Evolutionary conservation across 2,113 vertebrate species (phyloP), one percentile per base, ranked within the genome.

Genomic region (Gymnocephalus cernua): DNA sequence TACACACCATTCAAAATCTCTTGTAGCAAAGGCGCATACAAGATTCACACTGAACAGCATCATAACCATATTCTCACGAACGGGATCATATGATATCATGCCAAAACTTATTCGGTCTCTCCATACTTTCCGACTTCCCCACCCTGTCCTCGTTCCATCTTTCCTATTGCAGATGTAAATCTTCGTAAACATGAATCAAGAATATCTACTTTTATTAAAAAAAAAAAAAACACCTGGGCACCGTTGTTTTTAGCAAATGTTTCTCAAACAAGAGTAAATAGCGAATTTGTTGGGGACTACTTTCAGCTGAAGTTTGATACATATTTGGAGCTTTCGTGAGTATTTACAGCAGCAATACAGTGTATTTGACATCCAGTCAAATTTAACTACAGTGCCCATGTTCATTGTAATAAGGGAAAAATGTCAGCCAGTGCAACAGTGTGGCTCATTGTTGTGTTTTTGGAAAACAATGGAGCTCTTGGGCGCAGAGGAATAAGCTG

Each of bases 321-420:
- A 65, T 2, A 65, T 21, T 72, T 51, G 51, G 18, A 12, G 1
- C n/a, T 47, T 16, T n/a, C 0, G 4, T 25, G 11, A 57, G 11
- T 23, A 29, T 63, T 76, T 63, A 27, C 56, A 74, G 19, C 11
- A 23, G 12, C 29, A n/a, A 27, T 9, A 23, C 12, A 29, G 57
- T 9, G 67, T 15, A 18, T 48, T 32, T 32, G 56, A n/a, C 53
- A 47, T n/a, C 18, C 3, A 47, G 29, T 25, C 35, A 27, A 47
- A 78, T 35, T 54, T 57, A 69, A 57, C 32, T 21, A 74, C 48
- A 68, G 16, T 41, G 16, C 10, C 47, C 27, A 12, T 50, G 29
- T 61, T 62, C 16, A 16, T 48, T 8, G 15, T 79, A 14, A 62
- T 54, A 45, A 74, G 61, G 38, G 27, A 63, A 50, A 35, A 29